phyloP scores from a whole-genome alignment of 2,888 invertebrate species.

The Noctua comes region DNA sequence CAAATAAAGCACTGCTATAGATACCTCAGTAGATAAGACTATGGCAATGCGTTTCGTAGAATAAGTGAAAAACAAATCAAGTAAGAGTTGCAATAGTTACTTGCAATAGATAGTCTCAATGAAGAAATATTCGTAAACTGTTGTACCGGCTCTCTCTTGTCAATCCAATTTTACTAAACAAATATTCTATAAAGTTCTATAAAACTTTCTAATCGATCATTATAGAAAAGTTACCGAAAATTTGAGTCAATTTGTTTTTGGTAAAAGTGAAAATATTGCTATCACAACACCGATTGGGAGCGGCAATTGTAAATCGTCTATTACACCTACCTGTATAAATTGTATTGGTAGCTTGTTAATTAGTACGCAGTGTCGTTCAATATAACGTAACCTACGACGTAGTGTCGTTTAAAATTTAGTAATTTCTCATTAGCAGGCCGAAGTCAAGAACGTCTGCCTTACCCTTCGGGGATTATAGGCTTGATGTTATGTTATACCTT shows the following conservation, averaged over 20 bases:
- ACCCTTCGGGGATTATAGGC: too few relatives aligned
- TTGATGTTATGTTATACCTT: too few relatives aligned
- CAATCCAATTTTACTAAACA: constrained; percentile 42
- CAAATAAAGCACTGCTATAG: background rate
- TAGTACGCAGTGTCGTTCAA: too few relatives aligned
- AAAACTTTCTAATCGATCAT: constrained; percentile 43
- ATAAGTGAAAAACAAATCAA: constrained; percentile 13
- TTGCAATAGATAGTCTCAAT: constrained; percentile 25
- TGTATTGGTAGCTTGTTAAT: too few relatives aligned
- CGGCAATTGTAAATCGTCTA: background rate
- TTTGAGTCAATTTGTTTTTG: constrained; percentile 8
- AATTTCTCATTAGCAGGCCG: too few relatives aligned
- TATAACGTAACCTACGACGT: too few relatives aligned
- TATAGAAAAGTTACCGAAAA: constrained; percentile 47
- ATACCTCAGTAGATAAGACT: background rate
- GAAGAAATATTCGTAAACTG: constrained; percentile 26
- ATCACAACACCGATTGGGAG: background rate
- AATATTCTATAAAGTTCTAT: constrained; percentile 38
- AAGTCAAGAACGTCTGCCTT: too few relatives aligned
- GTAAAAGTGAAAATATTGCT: constrained; percentile 15
- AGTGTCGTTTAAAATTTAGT: too few relatives aligned
- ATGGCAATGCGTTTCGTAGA: constrained; percentile 18
- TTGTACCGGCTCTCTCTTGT: constrained; percentile 40
- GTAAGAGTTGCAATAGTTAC: constrained; percentile 25
- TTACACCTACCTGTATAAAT: background rate